Conservation (phyloP, 2,888 invertebrate genomes). For the Oithona nana region DNA sequence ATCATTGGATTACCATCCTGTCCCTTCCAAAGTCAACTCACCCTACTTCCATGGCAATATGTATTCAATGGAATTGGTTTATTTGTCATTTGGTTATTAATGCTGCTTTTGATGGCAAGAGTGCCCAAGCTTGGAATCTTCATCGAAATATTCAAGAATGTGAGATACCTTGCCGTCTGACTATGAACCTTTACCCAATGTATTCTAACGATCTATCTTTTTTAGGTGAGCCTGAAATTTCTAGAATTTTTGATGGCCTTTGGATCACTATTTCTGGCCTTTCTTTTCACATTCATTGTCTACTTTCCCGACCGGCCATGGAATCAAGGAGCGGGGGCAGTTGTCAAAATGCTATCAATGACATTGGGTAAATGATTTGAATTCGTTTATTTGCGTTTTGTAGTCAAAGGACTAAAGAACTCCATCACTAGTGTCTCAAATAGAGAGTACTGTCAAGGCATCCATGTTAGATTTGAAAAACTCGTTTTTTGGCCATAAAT, state of each 20-base stretch:
- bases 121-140: conserved; percentile 69
- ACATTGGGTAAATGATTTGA: too few species aligned
- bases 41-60: conserved; percentile 63
- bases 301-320: conserved; percentile 58
- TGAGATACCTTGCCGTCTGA: too few species aligned
- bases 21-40: background rate
- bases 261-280: conserved; percentile 56
- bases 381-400: too few species aligned
- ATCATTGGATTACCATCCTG: conserved; percentile 5
- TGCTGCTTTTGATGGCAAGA: conserved; percentile 65
- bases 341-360: too few species aligned
- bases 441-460: too few species aligned
- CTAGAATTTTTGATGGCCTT: conserved; percentile 63
- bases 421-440: too few species aligned
- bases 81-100: conserved; percentile 57
- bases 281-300: conserved; percentile 57
- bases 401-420: too few species aligned
- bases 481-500: too few species aligned
- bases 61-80: conserved; percentile 62
- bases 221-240: conserved; percentile 52
- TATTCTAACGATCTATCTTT: background rate
- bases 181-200: background rate
- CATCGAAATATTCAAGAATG: conserved; percentile 36
- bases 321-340: too few species aligned
- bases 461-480: too few species aligned